These are phyloP conservation scores for Lottia gigantea DNA, from an alignment of 2,888 invertebrate genomes.

Conservation along the genomic window DNA sequence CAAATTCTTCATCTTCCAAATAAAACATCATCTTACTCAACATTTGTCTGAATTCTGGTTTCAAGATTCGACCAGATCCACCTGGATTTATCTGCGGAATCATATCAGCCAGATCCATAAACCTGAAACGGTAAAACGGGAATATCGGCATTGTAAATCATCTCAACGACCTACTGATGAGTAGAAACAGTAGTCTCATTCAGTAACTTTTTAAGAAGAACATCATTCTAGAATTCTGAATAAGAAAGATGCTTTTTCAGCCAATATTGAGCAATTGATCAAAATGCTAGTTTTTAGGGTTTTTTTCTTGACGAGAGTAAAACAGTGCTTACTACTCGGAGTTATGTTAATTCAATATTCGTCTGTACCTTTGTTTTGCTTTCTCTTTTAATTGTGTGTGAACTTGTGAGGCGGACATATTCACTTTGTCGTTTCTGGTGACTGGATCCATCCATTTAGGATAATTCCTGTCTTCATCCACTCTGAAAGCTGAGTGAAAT, in stretches of 20 bases:
- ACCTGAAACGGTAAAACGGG: slow-evolving; percentile 40
- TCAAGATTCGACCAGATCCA: slow-evolving; percentile 59
- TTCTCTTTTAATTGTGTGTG: slow-evolving; percentile 64
- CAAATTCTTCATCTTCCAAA: slow-evolving; percentile 65
- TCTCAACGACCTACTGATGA: too few relatives aligned
- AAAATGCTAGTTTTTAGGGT: background rate
- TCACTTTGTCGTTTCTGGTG: slow-evolving; percentile 50
- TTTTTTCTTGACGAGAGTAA: too few relatives aligned
- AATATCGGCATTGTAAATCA: background rate
- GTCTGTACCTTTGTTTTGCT: slow-evolving; percentile 60
- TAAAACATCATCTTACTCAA: slow-evolving; percentile 61
- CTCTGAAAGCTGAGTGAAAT: slow-evolving; percentile 62
- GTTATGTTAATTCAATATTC: background rate
- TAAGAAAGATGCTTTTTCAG: too few relatives aligned
- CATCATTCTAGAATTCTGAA: too few relatives aligned
- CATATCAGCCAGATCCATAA: slow-evolving; percentile 61
- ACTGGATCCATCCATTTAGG: slow-evolving; percentile 66
- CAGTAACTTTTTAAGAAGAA: too few relatives aligned
- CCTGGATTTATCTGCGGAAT: slow-evolving; percentile 64
- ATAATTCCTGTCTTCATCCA: slow-evolving; percentile 48
- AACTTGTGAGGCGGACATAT: slow-evolving; percentile 60
- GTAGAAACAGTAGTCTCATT: background rate
- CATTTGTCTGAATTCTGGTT: slow-evolving; percentile 62
- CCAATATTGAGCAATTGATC: background rate
- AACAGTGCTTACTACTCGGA: background rate